Conservation (phyloP, 1,140 invertebrate species). For the Oncopodura yosiiana region DNA sequence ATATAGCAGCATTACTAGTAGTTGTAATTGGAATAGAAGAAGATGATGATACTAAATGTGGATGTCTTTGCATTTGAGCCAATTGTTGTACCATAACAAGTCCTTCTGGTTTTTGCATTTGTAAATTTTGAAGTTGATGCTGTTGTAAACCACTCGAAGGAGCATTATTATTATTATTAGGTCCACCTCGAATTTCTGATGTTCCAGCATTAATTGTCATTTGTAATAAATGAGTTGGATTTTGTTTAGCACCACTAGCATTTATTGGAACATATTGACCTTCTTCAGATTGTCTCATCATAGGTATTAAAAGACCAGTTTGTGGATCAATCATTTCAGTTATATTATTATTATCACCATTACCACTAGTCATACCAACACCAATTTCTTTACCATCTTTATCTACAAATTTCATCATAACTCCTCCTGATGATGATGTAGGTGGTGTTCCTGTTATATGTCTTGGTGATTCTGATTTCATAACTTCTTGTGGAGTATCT, state of each 20-base stretch:
- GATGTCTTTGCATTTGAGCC: neutral
- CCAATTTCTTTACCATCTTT: conserved; percentile 9
- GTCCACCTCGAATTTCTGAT: conserved; percentile 2
- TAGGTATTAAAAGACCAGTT: conserved; percentile 58
- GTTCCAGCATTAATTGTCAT: no score
- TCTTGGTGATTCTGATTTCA: neutral
- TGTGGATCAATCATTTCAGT: conserved; percentile 62
- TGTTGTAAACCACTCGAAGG: conserved; percentile 1
- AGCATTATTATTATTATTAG: neutral
- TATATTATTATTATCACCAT: neutral
- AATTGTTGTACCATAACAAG: conserved; percentile 2
- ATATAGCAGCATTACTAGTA: conserved; percentile 1
- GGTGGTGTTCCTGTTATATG: no score
- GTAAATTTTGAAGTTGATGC: neutral
- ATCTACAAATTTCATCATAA: neutral
- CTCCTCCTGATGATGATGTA: neutral
- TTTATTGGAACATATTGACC: conserved; percentile 54
- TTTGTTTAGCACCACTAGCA: neutral
- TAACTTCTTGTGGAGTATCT: conserved; percentile 9
- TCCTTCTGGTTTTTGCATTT: conserved; percentile 1
- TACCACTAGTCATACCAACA: neutral
- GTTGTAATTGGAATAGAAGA: conserved; percentile 1
- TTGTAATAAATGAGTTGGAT: no score
- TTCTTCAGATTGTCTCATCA: conserved; percentile 59
- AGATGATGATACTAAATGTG: neutral